phyloP scores from a whole-genome alignment of 2,113 vertebrate genomes.

The Microcebus lehilahytsara region DNA sequence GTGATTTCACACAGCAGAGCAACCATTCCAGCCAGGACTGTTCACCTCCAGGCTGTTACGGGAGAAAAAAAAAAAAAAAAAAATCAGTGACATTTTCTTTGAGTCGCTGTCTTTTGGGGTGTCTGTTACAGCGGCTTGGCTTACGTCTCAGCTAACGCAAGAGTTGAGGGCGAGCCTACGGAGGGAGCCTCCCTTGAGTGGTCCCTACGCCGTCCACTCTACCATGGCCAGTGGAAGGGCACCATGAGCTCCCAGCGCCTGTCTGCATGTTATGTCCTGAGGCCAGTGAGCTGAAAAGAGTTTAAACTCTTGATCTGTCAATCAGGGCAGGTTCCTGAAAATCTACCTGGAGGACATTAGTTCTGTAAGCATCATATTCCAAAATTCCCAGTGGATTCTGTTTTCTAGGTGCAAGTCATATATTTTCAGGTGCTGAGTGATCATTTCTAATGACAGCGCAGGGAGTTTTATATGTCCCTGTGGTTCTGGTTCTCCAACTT shows the following conservation, averaged over 20 bases:
- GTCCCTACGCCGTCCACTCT: not conserved
- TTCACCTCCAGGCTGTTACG: not conserved
- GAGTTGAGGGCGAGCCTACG: not conserved
- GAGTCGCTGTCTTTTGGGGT: not conserved
- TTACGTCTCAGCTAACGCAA: not conserved
- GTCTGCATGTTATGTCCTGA: rapidly evolving
- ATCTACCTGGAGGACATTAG: not conserved
- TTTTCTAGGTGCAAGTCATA: too few relatives aligned
- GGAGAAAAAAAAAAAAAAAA: not conserved
- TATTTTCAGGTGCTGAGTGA: rapidly evolving
- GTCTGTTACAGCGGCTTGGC: not conserved
- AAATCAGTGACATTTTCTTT: not conserved
- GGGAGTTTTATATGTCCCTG: too few relatives aligned
- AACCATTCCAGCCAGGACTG: not conserved
- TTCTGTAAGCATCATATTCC: not conserved
- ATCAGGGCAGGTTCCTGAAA: not conserved
- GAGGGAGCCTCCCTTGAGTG: too few relatives aligned
- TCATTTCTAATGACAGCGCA: not conserved
- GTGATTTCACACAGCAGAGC: too few relatives aligned
- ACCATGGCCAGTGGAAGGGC: too few relatives aligned
- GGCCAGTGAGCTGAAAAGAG: not conserved
- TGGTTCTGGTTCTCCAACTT: not conserved
- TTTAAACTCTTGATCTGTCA: not conserved
- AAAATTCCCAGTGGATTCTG: not conserved
- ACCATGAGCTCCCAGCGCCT: not conserved